These are phyloP conservation scores for Diogma glabrata DNA, from an alignment of 2,888 invertebrate genomes.

Conservation along the genomic window DNA sequence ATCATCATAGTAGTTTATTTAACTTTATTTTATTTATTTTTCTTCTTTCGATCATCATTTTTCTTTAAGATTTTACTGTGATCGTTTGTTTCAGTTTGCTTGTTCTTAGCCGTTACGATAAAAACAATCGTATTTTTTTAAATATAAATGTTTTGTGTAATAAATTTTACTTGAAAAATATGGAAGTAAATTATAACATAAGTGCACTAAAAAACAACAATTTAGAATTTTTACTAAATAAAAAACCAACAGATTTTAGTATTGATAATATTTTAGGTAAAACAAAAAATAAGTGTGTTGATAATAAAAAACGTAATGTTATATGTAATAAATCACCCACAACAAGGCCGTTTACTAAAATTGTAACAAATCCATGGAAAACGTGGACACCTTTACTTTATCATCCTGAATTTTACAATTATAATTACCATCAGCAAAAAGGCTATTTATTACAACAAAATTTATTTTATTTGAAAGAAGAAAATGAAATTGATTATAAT, in stretches of 20 bases:
- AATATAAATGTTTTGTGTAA: background rate
- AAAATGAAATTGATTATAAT: background rate
- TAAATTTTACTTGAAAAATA: background rate
- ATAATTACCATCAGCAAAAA: background rate
- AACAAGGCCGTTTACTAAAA: slow-evolving; percentile 37
- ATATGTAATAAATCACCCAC: background rate
- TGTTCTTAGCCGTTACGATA: background rate
- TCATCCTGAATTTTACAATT: background rate
- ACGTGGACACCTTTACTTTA: slow-evolving; percentile 33
- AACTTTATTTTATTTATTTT: no score
- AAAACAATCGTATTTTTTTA: background rate
- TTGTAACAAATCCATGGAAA: slow-evolving; percentile 47
- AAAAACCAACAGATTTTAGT: slow-evolving; percentile 33
- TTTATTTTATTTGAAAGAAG: slow-evolving; percentile 5
- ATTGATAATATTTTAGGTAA: slow-evolving; percentile 29
- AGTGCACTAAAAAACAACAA: background rate
- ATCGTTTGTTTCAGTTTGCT: slow-evolving; percentile 7
- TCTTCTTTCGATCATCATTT: no score
- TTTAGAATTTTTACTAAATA: slow-evolving; percentile 15
- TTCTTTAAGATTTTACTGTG: slow-evolving; percentile 6
- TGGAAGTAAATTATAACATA: background rate
- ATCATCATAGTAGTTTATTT: no score
- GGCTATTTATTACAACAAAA: slow-evolving; percentile 3
- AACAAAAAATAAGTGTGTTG: slow-evolving; percentile 4
- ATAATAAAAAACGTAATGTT: slow-evolving; percentile 3